A percentile compares a stretch with the other conserved stretches of the same genome.
phyloP scores from a whole-genome alignment of 2,888 invertebrate genomes.

The Polydesmus complanatus region DNA sequence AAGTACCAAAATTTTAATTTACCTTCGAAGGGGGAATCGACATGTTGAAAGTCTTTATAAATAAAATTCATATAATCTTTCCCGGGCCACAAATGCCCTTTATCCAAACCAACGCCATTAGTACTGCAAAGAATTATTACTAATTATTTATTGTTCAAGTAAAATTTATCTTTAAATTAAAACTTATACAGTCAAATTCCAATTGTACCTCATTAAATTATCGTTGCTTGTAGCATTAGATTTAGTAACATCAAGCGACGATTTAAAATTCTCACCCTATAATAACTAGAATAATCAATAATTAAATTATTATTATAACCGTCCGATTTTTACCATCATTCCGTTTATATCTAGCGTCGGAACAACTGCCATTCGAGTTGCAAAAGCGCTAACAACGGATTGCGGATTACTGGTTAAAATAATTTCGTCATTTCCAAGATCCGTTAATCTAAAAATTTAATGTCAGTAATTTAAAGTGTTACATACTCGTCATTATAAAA shows the following conservation, averaged over 20 bases:
- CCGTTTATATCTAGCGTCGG: neutral
- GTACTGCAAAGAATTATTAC: too few relatives aligned
- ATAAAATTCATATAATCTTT: slow-evolving; percentile 96
- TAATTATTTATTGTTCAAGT: too few relatives aligned
- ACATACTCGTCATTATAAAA: neutral
- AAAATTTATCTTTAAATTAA: too few relatives aligned
- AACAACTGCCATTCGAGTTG: neutral
- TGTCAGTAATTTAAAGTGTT: neutral
- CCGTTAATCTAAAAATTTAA: neutral
- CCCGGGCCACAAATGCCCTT: slow-evolving; percentile 71
- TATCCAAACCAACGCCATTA: too few relatives aligned
- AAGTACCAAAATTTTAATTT: slow-evolving; percentile 13
- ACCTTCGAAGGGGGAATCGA: slow-evolving; percentile 70
- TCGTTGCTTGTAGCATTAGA: too few relatives aligned
- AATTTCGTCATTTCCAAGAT: neutral
- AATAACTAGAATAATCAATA: too few relatives aligned
- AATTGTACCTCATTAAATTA: neutral
- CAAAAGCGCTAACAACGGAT: neutral
- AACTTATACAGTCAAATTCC: too few relatives aligned
- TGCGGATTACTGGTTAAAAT: neutral
- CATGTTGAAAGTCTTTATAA: slow-evolving; percentile 79
- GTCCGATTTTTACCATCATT: neutral
- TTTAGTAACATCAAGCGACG: too few relatives aligned
- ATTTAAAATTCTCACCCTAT: too few relatives aligned
- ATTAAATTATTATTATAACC: too few relatives aligned